phyloP scores from a whole-genome alignment of 2,113 vertebrate genomes.

The Thoracochromis brauschi region DNA sequence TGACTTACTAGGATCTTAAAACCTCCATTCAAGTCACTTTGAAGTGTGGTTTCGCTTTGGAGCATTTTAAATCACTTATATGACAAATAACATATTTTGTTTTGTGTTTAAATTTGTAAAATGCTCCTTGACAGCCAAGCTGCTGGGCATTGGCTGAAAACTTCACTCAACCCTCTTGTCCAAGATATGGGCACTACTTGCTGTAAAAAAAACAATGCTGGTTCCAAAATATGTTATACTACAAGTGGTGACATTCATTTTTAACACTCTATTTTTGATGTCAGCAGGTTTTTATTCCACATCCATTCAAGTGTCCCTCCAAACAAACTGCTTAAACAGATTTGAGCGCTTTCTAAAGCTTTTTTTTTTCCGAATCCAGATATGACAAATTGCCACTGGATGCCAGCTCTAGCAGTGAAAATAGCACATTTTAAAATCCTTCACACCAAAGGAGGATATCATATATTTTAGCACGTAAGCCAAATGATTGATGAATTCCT shows the following conservation, averaged over 20 bases:
- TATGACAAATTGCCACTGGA: not conserved
- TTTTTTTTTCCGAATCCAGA: not conserved
- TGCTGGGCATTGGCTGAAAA: not conserved
- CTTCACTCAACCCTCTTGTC: not conserved
- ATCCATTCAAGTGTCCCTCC: not conserved
- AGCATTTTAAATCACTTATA: not conserved
- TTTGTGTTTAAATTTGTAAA: not conserved
- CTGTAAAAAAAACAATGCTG: not conserved
- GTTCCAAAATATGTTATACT: not conserved
- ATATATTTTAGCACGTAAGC: not conserved
- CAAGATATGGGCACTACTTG: not conserved
- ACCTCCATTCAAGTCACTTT: not conserved
- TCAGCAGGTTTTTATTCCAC: not conserved
- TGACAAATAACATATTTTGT: not conserved
- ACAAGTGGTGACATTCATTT: not conserved
- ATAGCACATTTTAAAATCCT: not conserved
- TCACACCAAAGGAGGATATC: not conserved
- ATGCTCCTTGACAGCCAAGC: not conserved
- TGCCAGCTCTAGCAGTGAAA: not conserved
- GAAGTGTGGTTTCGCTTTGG: not conserved
- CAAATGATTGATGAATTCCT: not conserved
- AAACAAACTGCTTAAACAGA: not conserved
- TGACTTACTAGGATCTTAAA: not conserved
- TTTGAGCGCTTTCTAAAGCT: not conserved
- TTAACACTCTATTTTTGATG: not conserved